Evolutionary conservation across 2,888 invertebrate genomes (phyloP), one percentile per base, ranked within the genome.

Genomic region (Rosalia funebris): DNA sequence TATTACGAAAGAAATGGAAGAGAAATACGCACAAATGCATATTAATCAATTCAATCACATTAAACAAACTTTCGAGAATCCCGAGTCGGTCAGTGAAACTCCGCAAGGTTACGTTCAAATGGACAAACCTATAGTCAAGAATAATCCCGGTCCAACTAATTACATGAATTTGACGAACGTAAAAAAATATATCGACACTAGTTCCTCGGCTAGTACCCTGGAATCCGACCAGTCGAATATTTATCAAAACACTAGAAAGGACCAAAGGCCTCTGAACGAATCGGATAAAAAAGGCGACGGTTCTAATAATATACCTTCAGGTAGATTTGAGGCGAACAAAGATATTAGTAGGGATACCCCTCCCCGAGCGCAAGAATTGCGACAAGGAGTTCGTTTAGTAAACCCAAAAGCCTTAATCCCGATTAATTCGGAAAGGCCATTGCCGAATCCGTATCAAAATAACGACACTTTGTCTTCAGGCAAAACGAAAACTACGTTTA

Each of bases 391-490:
- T 2, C 73, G 76, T 48, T 63, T 81, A 12, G 77, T 82, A 4
- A 80, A 79, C 69, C 80, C 82, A 0, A 81, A 80, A 72, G 80
- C 81, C 17, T 60, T 77, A 34, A 79, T 81, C 47, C 81, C 81
- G 1, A 79, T 80, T 12, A 80, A 77, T 67, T 77, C 80, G 0
- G 79, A 80, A 68, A 70, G 81, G 53, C 72, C 80, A 1, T 61
- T 81, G 15, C 81, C 81, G 9, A 80, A 80, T 70, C 80, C 81
- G 0, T 81, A 79, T 62, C 79, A 65, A 44, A 69, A 62, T 17
- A 57, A 16, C 19, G 16, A 50, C 14, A 39, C 10, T 31, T 37
- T 15, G 0, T 54, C 56, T 63, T 66, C 19, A 39, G 45, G 41
- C 20, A 59, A 60, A 42, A 57, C 60, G 16, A 44, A 45, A 31